Conservation (phyloP, 2,113 vertebrate species). For the Thunnus thynnus region DNA sequence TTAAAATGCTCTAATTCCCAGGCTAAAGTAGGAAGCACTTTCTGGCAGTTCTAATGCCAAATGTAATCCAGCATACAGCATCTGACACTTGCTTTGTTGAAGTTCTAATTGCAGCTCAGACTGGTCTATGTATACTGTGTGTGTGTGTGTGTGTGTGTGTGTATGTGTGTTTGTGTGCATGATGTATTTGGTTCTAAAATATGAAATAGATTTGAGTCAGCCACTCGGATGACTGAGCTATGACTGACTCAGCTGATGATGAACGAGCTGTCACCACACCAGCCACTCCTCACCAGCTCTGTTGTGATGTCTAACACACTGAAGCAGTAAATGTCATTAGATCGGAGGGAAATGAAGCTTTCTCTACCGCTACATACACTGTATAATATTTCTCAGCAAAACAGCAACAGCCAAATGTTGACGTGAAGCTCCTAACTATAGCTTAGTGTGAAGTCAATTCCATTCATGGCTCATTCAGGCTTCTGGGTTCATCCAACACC, state of each 20-base stretch:
- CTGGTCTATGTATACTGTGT: no score
- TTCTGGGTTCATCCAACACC: background rate
- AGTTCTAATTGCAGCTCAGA: no score
- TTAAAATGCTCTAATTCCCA: no score
- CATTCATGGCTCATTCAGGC: background rate
- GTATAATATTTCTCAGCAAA: background rate
- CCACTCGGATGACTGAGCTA: background rate
- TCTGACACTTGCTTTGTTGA: no score
- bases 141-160: background rate
- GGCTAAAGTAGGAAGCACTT: no score
- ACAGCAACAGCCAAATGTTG: background rate
- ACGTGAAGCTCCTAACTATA: background rate
- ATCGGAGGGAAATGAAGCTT: conserved; percentile 6
- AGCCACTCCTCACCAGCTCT: conserved; percentile 33
- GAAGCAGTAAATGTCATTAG: conserved; percentile 32
- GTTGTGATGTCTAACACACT: conserved; percentile 43
- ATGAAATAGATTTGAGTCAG: conserved; percentile 24
- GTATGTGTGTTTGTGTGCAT: no score
- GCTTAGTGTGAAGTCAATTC: background rate
- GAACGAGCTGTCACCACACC: conserved; percentile 29
- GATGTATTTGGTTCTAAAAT: background rate
- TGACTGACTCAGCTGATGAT: conserved; percentile 49
- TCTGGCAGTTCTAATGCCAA: no score
- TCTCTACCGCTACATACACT: background rate
- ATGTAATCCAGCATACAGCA: no score